These are phyloP conservation scores for Macaria liturata DNA, from an alignment of 2,888 invertebrate species.

Conservation along the genomic window DNA sequence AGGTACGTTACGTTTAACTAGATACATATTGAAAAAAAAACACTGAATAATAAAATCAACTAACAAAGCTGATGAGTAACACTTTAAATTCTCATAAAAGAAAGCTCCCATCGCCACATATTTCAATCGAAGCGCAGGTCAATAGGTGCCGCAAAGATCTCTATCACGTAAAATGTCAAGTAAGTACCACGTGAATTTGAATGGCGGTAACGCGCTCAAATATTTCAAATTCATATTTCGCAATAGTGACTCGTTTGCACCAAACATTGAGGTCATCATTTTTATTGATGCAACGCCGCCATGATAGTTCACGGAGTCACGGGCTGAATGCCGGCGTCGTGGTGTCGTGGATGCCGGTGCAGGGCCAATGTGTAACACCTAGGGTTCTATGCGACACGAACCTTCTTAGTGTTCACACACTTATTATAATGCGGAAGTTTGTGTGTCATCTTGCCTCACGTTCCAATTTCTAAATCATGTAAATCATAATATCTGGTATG, in stretches of 20 bases:
- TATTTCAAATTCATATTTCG: constrained; percentile 35
- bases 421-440: no score
- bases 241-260: constrained; percentile 43
- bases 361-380: constrained; percentile 24
- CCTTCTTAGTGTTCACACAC: no score
- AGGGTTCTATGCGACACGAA: no score
- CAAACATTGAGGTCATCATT: constrained; percentile 52
- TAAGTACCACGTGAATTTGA: constrained; percentile 45
- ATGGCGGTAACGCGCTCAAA: constrained; percentile 49
- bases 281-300: constrained; percentile 57
- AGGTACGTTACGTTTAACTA: no score
- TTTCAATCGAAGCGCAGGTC: constrained; percentile 43
- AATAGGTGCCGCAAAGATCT: constrained; percentile 52
- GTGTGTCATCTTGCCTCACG: no score
- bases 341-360: no score
- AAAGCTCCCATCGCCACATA: constrained; percentile 15
- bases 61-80: no score
- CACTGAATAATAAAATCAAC: no score
- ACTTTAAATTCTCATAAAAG: no score
- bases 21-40: no score
- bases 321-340: constrained; percentile 37
- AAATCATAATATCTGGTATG: no score
- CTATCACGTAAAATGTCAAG: constrained; percentile 63
- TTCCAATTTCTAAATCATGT: no score
- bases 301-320: constrained; percentile 47